phyloP scores from a whole-genome alignment of 2,113 vertebrate genomes.

The Psittacus erithacus region DNA sequence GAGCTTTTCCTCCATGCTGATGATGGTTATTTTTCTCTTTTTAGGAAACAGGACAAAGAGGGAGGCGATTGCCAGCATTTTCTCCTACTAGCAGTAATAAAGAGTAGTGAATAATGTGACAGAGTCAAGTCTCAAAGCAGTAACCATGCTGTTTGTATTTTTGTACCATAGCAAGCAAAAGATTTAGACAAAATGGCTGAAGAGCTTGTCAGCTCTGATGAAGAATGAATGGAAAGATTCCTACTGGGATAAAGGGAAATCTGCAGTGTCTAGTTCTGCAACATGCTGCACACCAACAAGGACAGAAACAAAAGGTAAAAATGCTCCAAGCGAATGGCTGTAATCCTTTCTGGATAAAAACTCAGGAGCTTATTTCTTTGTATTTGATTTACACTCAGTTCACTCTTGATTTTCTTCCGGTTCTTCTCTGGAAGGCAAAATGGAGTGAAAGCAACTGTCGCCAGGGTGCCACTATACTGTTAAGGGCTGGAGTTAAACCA shows the following conservation, averaged over 20 bases:
- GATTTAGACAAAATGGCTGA: neutral
- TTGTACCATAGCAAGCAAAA: neutral
- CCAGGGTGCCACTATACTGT: neutral
- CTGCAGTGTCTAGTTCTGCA: neutral
- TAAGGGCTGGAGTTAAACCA: neutral
- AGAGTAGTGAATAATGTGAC: neutral
- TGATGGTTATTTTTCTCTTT: neutral
- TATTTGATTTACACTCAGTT: neutral
- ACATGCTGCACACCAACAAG: neutral
- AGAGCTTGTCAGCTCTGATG: neutral
- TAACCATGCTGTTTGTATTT: neutral
- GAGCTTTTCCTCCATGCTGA: neutral
- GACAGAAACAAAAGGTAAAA: fast-evolving
- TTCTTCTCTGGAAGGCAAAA: neutral
- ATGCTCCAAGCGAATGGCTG: neutral
- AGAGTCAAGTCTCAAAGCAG: neutral
- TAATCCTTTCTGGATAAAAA: neutral
- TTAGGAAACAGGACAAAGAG: neutral
- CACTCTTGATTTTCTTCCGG: neutral
- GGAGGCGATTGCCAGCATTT: neutral
- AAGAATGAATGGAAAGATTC: neutral
- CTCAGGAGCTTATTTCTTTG: neutral
- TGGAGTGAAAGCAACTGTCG: neutral
- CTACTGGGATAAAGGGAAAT: neutral
- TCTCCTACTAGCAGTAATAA: neutral